Base-by-base conservation (phyloP, 2,888 invertebrate species). In the Macaria liturata region DNA sequence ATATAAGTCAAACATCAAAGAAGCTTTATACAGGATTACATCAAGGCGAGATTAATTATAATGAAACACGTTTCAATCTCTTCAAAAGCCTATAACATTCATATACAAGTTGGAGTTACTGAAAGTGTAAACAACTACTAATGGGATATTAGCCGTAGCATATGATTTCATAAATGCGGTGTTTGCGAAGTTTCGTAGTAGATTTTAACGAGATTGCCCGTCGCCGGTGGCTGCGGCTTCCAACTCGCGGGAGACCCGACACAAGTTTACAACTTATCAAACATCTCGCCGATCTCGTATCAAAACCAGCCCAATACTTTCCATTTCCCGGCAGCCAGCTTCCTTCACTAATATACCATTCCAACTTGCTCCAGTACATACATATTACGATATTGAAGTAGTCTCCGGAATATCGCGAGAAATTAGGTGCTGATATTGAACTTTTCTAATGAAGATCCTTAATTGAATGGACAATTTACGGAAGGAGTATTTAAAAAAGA, bases 201-300 rank as follows among this genome's bases (percentile, higher is more conserved):
- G 80, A 84, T 88, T 88, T 90, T 91, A 89, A 90, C 87, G 85
- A 89, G 86, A 90, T 91, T 88, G 88, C 82, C 78, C 79, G 83
- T 80, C 82, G 81, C 80, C 78, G 74, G 72, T 76, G 73, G 78
- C 74, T 64, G 76, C 75, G 74, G 75, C 78, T 77, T 80, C 81
- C 77, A 84, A 86, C 80, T 86, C 75, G 76, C 78, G 76, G 78
- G 80, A 78, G 76, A 82, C 79, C 81, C 76, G 76, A 82, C 81
- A 80, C 80, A 86, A 90, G 83, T 90, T 88, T 84, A 83, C 81
- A 86, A 88, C 83, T 88, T 90, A 86, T 88, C 84, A 86, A 65
- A 83, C 79, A 84, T 84, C 76, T 80, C 74, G 75, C 72, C 75
- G 77, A 84, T 86, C 83, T 80, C 76, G 84, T 83, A 83, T 82